phyloP scores from a whole-genome alignment of 2,888 invertebrate species.

The Nemoura dubitans region DNA sequence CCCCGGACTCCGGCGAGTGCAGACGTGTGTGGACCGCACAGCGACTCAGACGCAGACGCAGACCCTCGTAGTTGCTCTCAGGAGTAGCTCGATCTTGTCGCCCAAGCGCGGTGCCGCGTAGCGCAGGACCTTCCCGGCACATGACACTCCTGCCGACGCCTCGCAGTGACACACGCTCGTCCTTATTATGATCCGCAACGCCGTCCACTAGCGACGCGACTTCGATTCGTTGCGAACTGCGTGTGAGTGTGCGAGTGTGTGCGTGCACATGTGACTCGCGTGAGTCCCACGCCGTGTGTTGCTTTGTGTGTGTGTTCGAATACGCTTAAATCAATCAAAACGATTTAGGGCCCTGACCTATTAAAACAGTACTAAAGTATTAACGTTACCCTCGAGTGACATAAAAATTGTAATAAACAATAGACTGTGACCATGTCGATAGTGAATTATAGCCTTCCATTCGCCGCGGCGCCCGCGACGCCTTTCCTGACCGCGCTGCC shows the following conservation, averaged over 20 bases:
- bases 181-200: neutral
- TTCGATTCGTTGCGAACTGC: neutral
- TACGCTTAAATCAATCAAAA: neutral
- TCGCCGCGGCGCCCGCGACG: constrained; percentile 57
- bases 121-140: neutral
- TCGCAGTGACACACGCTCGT: neutral
- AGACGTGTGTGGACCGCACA: neutral
- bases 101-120: no score
- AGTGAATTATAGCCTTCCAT: constrained; percentile 58
- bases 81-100: constrained; percentile 1
- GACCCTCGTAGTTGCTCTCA: neutral
- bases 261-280: neutral
- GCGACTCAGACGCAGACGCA: neutral
- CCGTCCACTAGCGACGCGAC: neutral
- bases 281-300: neutral
- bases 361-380: neutral
- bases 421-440: constrained; percentile 55
- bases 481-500: constrained; percentile 55
- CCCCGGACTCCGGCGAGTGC: neutral
- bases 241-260: no score
- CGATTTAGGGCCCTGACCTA: neutral
- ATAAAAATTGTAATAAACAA: neutral
- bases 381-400: neutral
- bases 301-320: neutral
- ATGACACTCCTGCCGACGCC: neutral